Percentiles rank a stretch among this genome's conserved stretches.
These are phyloP conservation scores for Delichon dasypus DNA, from an alignment of 2,797 vertebrate species.

Conservation along the genomic window DNA sequence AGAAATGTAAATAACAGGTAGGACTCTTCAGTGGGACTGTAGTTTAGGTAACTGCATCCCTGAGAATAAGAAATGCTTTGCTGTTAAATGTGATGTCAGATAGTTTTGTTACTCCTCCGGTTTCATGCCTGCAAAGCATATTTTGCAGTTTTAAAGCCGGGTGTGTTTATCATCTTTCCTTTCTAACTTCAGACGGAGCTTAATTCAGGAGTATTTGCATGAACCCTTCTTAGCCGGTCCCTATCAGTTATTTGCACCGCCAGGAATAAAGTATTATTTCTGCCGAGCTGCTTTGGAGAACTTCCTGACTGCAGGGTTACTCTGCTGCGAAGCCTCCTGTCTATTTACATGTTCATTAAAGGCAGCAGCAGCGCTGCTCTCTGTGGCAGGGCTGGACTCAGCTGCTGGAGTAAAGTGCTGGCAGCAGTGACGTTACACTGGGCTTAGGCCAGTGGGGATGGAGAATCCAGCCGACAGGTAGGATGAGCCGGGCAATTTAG, in stretches of 20 bases:
- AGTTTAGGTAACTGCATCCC: slow-evolving; percentile 68
- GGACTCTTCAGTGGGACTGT: slow-evolving; percentile 71
- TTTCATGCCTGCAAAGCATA: slow-evolving; percentile 75
- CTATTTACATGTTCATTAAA: slow-evolving; percentile 71
- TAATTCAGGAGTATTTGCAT: slow-evolving; percentile 74
- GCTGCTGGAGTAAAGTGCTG: slow-evolving; percentile 16
- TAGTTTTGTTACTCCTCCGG: slow-evolving; percentile 65
- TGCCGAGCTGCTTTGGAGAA: slow-evolving; percentile 69
- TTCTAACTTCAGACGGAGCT: slow-evolving; percentile 74
- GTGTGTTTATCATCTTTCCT: slow-evolving; percentile 72
- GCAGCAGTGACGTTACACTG: not conserved
- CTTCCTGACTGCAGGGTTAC: slow-evolving; percentile 32
- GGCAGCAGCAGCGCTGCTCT: not conserved
- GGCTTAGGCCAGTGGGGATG: slow-evolving; percentile 47
- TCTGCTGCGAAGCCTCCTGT: not conserved
- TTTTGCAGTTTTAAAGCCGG: slow-evolving; percentile 70
- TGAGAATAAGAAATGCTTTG: slow-evolving; percentile 62
- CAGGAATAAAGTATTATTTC: slow-evolving; percentile 69
- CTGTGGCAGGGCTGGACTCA: not conserved
- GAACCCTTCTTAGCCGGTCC: slow-evolving; percentile 69
- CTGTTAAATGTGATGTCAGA: slow-evolving; percentile 67
- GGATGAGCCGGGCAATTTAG: slow-evolving; percentile 54
- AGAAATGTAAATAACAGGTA: slow-evolving; percentile 83
- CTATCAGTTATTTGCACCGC: slow-evolving; percentile 66
- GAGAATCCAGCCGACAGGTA: slow-evolving; percentile 68